phyloP scores from a whole-genome alignment of 2,888 invertebrate species.

The Agonopterix subpropinquella region DNA sequence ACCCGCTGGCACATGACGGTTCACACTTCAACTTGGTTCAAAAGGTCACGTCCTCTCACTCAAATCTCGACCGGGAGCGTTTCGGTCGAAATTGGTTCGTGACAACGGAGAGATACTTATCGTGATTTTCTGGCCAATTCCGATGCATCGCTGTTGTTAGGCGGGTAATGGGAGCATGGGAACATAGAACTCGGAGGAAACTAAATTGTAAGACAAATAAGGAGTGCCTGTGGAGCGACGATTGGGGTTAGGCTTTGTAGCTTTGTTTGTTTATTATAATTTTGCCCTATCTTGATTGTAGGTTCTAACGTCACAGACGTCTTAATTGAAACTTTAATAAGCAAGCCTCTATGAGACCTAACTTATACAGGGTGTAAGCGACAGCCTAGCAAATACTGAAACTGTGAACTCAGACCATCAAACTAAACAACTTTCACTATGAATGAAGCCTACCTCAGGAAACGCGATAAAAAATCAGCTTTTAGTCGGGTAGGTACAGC shows the following conservation, averaged over 20 bases:
- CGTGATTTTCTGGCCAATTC: constrained; percentile 73
- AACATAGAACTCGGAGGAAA: constrained; percentile 52
- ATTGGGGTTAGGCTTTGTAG: constrained; percentile 41
- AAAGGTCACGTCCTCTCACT: constrained; percentile 71
- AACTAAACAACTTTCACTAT: no score
- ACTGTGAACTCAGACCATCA: no score
- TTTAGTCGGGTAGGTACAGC: no score
- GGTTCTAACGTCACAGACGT: not conserved
- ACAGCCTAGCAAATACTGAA: no score
- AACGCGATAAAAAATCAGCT: no score
- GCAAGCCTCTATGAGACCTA: no score
- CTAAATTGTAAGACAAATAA: constrained; percentile 64
- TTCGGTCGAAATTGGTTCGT: constrained; percentile 68
- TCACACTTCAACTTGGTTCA: constrained; percentile 64
- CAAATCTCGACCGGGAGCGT: constrained; percentile 66
- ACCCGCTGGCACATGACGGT: constrained; percentile 68
- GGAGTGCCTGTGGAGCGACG: constrained; percentile 49
- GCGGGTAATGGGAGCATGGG: constrained; percentile 69
- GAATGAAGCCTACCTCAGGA: no score
- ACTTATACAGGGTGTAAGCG: no score
- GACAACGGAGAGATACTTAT: constrained; percentile 71
- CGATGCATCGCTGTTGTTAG: constrained; percentile 59
- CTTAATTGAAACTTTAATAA: no score
- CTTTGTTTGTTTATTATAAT: constrained; percentile 39
- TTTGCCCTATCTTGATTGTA: not conserved